Evolutionary conservation across 2,113 vertebrate species (phyloP), one percentile per base, ranked within the genome.

Genomic region (Prochilodus magdalenae): DNA sequence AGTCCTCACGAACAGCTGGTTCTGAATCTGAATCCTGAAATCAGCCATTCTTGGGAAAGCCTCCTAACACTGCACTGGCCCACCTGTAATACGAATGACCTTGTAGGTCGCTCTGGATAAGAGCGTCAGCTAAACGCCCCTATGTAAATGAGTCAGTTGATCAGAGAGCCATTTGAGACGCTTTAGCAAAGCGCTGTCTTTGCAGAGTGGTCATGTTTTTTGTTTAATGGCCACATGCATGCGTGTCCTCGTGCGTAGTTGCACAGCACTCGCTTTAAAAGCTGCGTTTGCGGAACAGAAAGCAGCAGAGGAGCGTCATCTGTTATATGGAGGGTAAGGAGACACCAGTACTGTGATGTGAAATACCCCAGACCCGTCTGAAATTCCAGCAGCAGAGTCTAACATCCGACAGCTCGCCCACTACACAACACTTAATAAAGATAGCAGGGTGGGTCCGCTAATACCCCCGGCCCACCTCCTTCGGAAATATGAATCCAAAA

Each of bases 341-440:
- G 75, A 78, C 75, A 55, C 75, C 20, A 71, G 77, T 47, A 63
- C 72, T 30, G 15, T n/a, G 36, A 87, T 84, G 89, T 78, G 85
- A 91, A 89, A 91, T 86, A 79, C 80, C 87, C 82, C 87, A 72
- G 77, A 65, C 80, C 13, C 74, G 8, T 86, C 82, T 73, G 81
- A 84, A 67, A 69, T 73, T 47, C 74, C 26, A 55, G 47, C 83
- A 29, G 83, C 13, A 36, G n/a, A 36, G 81, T 84, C 89, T 77
- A 87, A 90, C 72, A 89, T 87, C 73, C 85, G 74, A 57, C 85
- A 88, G 36, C 53, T 44, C 62, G 12, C 14, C 11, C 29, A 67
- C 29, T 7, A 44, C 20, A n/a, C 33, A 40, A 13, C 22, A 12
- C 33, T 22, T 70, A 70, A 70, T 44, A 24, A 70, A n/a, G 16